A percentile compares a stretch with the other conserved stretches of the same genome.
phyloP scores from a whole-genome alignment of 2,113 vertebrate genomes.

The Cinclus mexicanus region DNA sequence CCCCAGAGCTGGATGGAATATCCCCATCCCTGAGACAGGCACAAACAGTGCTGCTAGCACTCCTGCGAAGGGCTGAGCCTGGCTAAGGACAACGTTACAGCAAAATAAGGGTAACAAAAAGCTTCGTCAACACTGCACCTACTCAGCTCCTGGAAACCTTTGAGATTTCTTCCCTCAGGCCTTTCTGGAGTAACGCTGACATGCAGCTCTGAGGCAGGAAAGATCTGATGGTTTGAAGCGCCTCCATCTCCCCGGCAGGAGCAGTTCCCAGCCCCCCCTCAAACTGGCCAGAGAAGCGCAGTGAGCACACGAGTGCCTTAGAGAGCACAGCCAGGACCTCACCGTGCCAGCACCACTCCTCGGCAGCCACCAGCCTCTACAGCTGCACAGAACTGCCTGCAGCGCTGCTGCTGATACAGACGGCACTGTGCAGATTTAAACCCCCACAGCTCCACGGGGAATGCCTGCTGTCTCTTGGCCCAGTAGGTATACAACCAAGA shows the following conservation, averaged over 20 bases:
- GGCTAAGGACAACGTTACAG: accelerated
- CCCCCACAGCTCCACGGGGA: background rate
- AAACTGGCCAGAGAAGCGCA: background rate
- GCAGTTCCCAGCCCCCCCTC: no score
- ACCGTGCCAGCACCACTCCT: accelerated
- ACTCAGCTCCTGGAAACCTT: background rate
- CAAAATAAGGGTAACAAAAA: background rate
- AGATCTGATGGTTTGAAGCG: background rate
- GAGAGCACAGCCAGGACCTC: background rate
- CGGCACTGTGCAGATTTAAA: background rate
- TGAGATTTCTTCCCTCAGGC: background rate
- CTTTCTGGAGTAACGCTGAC: background rate
- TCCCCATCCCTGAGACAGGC: background rate
- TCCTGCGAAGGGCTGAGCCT: background rate
- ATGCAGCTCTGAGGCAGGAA: background rate
- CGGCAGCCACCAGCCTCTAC: background rate
- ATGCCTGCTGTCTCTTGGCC: background rate
- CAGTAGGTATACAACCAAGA: accelerated
- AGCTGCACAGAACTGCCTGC: accelerated
- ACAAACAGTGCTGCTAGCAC: background rate
- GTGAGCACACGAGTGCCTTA: background rate
- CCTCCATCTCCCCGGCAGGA: background rate
- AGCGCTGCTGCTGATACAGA: background rate
- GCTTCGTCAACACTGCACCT: background rate
- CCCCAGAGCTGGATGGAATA: accelerated